These are phyloP conservation scores for Ochotona princeps DNA, from an alignment of 2,113 vertebrate species.

Conservation along the genomic window DNA sequence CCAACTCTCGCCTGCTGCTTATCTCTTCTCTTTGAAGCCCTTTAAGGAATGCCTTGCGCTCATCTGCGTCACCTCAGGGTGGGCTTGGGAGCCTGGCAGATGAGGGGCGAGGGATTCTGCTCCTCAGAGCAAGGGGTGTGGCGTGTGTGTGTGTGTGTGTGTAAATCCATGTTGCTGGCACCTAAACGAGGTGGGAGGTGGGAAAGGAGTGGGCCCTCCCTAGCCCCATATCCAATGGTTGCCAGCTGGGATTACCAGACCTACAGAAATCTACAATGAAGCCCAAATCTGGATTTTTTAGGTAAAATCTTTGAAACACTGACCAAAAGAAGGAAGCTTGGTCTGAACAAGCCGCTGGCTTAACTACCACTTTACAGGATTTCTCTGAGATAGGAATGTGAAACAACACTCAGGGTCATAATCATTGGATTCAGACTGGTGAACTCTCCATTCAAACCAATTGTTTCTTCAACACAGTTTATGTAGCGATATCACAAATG, in stretches of 20 bases:
- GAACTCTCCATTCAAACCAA: background rate
- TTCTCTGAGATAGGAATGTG: background rate
- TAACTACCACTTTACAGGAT: slow-evolving; percentile 39
- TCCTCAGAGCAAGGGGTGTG: too few species aligned
- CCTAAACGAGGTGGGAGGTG: background rate
- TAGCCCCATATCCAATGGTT: background rate
- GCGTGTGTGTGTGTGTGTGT: too few species aligned
- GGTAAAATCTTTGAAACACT: slow-evolving; percentile 11
- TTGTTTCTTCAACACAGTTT: slow-evolving; percentile 25
- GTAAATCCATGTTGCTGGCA: background rate
- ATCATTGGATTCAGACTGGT: background rate
- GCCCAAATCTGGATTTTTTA: background rate
- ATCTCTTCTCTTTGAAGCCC: background rate
- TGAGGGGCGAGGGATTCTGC: background rate
- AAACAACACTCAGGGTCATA: background rate
- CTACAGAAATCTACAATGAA: background rate
- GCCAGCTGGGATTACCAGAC: background rate
- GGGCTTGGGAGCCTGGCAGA: background rate
- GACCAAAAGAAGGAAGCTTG: background rate
- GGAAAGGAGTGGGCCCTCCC: too few species aligned
- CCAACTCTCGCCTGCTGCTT: background rate
- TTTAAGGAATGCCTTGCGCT: slow-evolving; percentile 14
- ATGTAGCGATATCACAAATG: slow-evolving; percentile 1
- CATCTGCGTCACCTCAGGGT: too few species aligned
- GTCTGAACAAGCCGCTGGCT: slow-evolving; percentile 5